A percentile compares a stretch with the other conserved stretches of the same genome.
These are phyloP conservation scores for Aurelia sp. DNA, from an alignment of 30 jellyfish, hydroid and myxozoan species.

Conservation along the genomic window DNA sequence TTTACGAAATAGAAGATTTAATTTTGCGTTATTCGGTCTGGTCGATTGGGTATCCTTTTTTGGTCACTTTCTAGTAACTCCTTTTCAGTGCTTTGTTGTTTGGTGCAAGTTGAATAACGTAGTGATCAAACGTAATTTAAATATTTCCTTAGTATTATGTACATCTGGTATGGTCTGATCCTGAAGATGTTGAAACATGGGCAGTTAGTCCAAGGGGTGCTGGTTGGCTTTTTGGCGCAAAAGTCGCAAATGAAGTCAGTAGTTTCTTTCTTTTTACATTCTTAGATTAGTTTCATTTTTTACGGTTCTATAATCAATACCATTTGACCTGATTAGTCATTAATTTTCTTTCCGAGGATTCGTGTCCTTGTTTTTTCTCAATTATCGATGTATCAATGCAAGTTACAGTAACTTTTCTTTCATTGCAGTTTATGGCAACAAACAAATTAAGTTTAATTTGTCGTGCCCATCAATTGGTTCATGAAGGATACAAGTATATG, in stretches of 20 bases:
- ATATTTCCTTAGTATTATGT: constrained; percentile 43
- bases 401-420: not conserved
- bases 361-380: no score
- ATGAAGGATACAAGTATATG: constrained; percentile 98
- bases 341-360: no score
- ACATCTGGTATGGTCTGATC: constrained; percentile 99
- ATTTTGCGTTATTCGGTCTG: not conserved
- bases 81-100: no score
- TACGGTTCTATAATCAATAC: not conserved
- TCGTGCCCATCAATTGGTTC: constrained; percentile 98
- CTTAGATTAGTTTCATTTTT: not conserved
- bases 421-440: constrained; percentile 78
- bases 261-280: not conserved
- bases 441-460: constrained; percentile 87
- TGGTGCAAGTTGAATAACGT: not conserved
- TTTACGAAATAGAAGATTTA: no score
- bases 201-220: constrained; percentile 99
- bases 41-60: not conserved
- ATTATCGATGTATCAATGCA: no score
- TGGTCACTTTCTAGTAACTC: no score
- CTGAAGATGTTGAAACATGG: constrained; percentile 97
- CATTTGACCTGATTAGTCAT: not conserved
- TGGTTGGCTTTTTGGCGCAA: constrained; percentile 98
- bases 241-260: constrained; percentile 92
- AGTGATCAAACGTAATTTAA: not conserved